Conservation (phyloP, 92 coral and sea anemone genomes). For the Zoanthus sociatus region DNA sequence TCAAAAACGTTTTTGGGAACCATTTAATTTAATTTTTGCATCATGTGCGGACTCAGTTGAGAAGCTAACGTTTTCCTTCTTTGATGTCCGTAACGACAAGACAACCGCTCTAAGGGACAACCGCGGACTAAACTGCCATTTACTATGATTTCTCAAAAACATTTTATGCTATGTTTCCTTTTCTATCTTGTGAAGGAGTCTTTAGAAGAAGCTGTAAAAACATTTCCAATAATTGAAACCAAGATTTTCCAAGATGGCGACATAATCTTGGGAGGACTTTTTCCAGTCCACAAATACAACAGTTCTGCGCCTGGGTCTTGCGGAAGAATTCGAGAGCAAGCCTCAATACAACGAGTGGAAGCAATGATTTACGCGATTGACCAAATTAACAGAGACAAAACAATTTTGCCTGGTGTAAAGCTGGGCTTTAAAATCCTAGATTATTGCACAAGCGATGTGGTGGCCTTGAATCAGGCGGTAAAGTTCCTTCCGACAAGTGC, state of each 20-base stretch:
- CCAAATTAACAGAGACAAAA: slow-evolving; percentile 42
- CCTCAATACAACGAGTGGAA: slow-evolving; percentile 61
- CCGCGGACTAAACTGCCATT: background rate
- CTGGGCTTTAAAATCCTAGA: slow-evolving; percentile 60
- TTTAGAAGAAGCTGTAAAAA: background rate
- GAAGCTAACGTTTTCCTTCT: background rate
- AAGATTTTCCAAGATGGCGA: slow-evolving; percentile 51
- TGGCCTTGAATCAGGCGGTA: slow-evolving; percentile 60
- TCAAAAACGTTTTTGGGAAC: background rate
- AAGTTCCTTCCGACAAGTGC: slow-evolving; percentile 33
- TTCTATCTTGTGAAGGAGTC: background rate
- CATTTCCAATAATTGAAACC: slow-evolving; percentile 27
- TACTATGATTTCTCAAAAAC: background rate
- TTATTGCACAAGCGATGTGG: slow-evolving; percentile 50
- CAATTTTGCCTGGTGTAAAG: slow-evolving; percentile 45
- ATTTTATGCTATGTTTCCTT: background rate
- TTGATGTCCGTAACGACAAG: background rate
- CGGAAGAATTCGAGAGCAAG: slow-evolving; percentile 36
- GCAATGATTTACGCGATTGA: slow-evolving; percentile 59
- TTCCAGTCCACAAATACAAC: slow-evolving; percentile 58
- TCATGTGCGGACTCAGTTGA: background rate
- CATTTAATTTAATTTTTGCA: background rate
- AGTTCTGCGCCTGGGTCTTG: slow-evolving; percentile 50
- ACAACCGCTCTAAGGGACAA: background rate
- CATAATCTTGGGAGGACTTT: slow-evolving; percentile 64